These are phyloP conservation scores for Prinia subflava DNA, from an alignment of 2,113 vertebrate species.

Conservation along the genomic window DNA sequence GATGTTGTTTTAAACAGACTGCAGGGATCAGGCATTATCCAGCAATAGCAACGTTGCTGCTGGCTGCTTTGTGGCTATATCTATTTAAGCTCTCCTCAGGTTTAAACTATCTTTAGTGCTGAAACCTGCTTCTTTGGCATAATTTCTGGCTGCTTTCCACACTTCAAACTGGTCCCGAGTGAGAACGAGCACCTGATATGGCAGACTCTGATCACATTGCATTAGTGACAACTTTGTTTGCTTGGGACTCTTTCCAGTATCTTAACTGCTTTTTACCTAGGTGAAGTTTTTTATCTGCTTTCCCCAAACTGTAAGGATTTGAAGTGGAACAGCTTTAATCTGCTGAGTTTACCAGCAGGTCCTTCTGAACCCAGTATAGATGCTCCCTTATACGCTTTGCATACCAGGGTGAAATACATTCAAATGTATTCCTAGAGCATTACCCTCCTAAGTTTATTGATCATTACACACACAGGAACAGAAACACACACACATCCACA, in stretches of 20 bases:
- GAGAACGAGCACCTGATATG: accelerated
- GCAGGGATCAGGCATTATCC: background rate
- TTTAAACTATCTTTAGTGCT: background rate
- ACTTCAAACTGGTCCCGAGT: background rate
- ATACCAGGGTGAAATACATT: background rate
- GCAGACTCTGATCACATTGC: background rate
- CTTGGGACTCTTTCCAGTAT: background rate
- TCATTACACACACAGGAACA: background rate
- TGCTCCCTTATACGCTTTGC: background rate
- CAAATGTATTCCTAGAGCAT: background rate
- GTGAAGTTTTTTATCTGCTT: background rate
- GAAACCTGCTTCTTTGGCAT: background rate
- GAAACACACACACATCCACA: background rate
- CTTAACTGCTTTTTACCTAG: background rate
- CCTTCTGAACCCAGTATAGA: background rate
- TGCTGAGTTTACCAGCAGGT: background rate
- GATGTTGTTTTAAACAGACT: background rate
- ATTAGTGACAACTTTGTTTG: background rate
- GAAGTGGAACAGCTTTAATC: background rate
- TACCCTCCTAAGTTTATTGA: background rate
- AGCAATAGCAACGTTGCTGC: background rate
- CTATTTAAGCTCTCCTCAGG: background rate
- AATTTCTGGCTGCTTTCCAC: background rate
- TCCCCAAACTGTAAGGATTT: background rate
- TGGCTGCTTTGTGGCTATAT: background rate